A percentile compares a stretch with the other conserved stretches of the same genome.
phyloP scores from a whole-genome alignment of 2,797 vertebrate genomes.

The Hypotaenidia okinawae region DNA sequence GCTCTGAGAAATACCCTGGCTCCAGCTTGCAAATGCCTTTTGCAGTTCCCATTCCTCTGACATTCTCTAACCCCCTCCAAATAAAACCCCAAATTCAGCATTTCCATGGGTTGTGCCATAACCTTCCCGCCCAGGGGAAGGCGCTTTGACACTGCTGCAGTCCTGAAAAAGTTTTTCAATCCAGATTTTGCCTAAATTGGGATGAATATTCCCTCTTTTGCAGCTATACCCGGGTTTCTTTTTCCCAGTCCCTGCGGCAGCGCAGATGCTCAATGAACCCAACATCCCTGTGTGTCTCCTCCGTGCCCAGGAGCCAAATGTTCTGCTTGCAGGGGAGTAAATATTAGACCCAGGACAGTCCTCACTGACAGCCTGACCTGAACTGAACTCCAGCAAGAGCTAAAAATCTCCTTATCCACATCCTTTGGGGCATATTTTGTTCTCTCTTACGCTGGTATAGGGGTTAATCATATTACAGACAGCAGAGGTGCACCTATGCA shows the following conservation, averaged over 20 bases:
- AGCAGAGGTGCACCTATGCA: not conserved
- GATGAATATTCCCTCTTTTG: not conserved
- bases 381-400: not conserved
- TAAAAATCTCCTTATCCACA: not conserved
- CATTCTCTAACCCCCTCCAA: rapidly evolving
- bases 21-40: not conserved
- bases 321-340: not conserved
- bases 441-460: not conserved
- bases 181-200: not conserved
- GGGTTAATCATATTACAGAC: not conserved
- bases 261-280: not conserved
- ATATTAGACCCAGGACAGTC: not conserved
- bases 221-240: not conserved
- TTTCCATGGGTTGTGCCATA: not conserved
- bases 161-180: rapidly evolving
- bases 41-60: not conserved
- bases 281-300: not conserved
- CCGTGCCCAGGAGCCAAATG: not conserved
- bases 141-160: rapidly evolving
- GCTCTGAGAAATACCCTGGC: not conserved
- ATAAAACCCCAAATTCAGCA: not conserved
- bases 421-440: not conserved
- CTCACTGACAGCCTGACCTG: not conserved
- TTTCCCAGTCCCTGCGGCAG: rapidly evolving
- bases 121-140: not conserved